Evolutionary conservation across 2,113 vertebrate genomes (phyloP).

Genomic region (Bubo blakistoni): DNA sequence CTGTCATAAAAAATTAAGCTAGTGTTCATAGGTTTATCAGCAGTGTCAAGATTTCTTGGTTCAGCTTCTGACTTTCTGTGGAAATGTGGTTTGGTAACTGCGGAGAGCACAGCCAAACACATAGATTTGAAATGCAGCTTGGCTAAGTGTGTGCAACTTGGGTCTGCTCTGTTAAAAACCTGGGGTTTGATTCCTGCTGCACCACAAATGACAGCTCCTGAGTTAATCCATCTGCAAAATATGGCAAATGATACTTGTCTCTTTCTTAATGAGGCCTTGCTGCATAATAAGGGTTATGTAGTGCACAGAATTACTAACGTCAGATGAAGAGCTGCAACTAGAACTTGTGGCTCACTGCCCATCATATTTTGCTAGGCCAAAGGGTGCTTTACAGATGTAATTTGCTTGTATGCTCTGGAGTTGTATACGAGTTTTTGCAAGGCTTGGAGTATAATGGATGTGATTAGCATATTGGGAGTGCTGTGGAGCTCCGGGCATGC

Average conservation of each 20-base stretch:
- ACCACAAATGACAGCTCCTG: conserved; percentile 5
- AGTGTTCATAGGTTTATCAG: neutral
- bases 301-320: conserved; percentile 32
- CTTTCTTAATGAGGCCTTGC: conserved; percentile 55
- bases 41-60: neutral
- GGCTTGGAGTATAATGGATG: neutral
- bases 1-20: neutral
- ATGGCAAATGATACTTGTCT: conserved; percentile 51
- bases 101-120: neutral
- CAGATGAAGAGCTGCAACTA: conserved; percentile 21
- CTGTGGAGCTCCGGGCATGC: neutral
- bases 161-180: conserved; percentile 8
- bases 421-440: neutral
- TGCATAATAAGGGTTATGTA: conserved; percentile 44
- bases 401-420: conserved; percentile 15
- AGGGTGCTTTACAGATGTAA: conserved; percentile 18
- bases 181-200: neutral
- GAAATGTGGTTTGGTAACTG: neutral
- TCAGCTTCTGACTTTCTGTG: neutral
- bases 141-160: neutral
- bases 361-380: conserved; percentile 33
- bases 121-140: neutral
- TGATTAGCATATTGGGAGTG: neutral
- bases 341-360: conserved; percentile 41
- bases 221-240: conserved; percentile 51